Evolutionary conservation across 1,140 invertebrate genomes (phyloP), one percentile per base, ranked within the genome.

Genomic region (Pristionchus pacificus): DNA sequence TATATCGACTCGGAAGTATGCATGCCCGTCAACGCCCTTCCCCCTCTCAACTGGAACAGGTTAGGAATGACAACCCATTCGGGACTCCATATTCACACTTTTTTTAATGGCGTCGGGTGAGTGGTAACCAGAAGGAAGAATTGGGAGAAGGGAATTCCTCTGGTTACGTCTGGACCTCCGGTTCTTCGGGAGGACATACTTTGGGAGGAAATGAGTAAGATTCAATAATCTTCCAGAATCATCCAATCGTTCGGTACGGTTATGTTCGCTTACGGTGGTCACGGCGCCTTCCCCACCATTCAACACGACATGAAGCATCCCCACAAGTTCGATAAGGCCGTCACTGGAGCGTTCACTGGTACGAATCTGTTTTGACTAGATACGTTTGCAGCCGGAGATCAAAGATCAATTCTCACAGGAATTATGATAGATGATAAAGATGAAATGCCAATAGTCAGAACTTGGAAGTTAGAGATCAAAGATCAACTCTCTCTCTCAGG

Each of bases 201-300:
- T n/a, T n/a, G n/a, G n/a, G n/a, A n/a, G n/a, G n/a, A n/a, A n/a
- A n/a, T n/a, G n/a, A n/a, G n/a, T 62, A 38, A 67, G 15, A 25
- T 27, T 67, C 6, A 38, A 38, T 30, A 31, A 29, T 28, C 76
- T 78, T 74, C 30, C 33, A 80, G 79, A 70, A 76, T 80, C n/a
- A 70, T 83, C 61, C 80, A 80, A 77, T 74, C 77, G 27, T 83
- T 83, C 31, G 80, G 80, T 58, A 76, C 75, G 10, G 63, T 75
- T 1, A 73, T 75, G 77, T 90, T 90, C 76, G 86, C 88, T 0
- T 90, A 89, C 80, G 89, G 89, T 0, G 89, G 89, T n/a, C 74
- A 77, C 55, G 77, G 88, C 6, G 87, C 89, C 0, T 90, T 90
- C 84, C 89, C 89, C 13, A 90, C 89, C 0, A 89, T 90, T 38